phyloP scores from a whole-genome alignment of 2,888 invertebrate genomes.

The Seira ritae region DNA sequence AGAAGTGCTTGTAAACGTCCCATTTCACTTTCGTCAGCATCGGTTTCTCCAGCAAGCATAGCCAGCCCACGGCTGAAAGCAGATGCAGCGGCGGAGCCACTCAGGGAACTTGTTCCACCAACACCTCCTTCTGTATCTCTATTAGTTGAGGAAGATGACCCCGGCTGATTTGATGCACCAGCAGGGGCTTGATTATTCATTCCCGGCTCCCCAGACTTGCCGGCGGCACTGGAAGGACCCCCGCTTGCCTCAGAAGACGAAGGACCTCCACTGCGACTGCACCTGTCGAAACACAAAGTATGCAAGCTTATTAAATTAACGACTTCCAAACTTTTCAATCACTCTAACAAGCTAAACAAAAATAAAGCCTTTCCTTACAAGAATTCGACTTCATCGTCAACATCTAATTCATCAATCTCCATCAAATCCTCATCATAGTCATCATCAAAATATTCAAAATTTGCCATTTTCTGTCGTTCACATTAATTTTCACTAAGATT shows the following conservation, averaged over 20 bases:
- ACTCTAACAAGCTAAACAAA: background rate
- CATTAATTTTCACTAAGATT: background rate
- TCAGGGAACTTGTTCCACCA: slow-evolving; percentile 56
- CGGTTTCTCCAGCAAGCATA: slow-evolving; percentile 75
- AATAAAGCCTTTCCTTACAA: background rate
- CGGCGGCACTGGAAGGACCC: slow-evolving; percentile 68
- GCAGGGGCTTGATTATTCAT: slow-evolving; percentile 73
- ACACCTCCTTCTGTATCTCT: slow-evolving; percentile 56
- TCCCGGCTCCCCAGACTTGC: slow-evolving; percentile 75
- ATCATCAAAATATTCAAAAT: background rate
- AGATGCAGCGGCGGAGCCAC: slow-evolving; percentile 75
- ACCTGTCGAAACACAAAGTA: slow-evolving; percentile 63
- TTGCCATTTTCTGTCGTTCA: slow-evolving; percentile 20
- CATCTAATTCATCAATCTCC: background rate
- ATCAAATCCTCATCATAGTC: background rate
- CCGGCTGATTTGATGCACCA: slow-evolving; percentile 67
- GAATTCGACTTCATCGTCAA: background rate
- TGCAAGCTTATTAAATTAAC: background rate
- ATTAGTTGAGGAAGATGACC: slow-evolving; percentile 59
- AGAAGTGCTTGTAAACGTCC: slow-evolving; percentile 95
- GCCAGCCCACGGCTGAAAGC: slow-evolving; percentile 78
- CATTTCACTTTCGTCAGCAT: slow-evolving; percentile 95
- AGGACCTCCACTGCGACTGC: slow-evolving; percentile 73
- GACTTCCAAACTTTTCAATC: background rate
- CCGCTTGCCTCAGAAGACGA: slow-evolving; percentile 72